Evolutionary conservation across 2,888 invertebrate species (phyloP), one percentile per base, ranked within the genome.

Genomic region (Leptura quadrifasciata): DNA sequence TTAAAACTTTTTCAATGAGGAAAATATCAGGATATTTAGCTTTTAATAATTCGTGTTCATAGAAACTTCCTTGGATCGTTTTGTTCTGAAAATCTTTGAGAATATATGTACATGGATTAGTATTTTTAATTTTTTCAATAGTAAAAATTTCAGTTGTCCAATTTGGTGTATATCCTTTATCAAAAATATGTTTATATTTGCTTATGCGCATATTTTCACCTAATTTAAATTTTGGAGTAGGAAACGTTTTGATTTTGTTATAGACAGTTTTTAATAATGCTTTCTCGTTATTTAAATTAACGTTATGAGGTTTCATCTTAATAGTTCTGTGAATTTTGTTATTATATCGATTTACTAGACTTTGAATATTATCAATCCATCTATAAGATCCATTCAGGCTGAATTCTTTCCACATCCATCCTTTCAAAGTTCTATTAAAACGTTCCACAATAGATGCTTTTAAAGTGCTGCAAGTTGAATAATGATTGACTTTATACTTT

Each of bases 171-270:
- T 67, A 76, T 8, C 68, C 52, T 60, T 65, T 75, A 54, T 72
- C 67, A 67, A 72, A 75, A 12, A 72, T 9, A 75, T 75, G 69
- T 69, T 85, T 85, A 20, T 79, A 74, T 75, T 86, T 87, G 65
- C 81, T 82, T 15, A 88, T 82, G 9, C 87, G 76, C 0, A 87
- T 87, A 61, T 80, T 24, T 39, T 75, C 75, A 6, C 75, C 73
- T 24, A 72, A 27, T 72, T 75, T 78, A 72, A 83, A 77, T 78
- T 81, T 69, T 15, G 57, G 6, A 17, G 54, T 47, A 35, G 35
- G 58, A n/a, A 75, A 76, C 83, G 31, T 54, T 72, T 77, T 77
- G 18, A 77, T 52, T 47, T 72, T 64, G 21, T 55, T 77, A 55
- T 63, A 75, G 15, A 63, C 68, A 8, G 64, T 79, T 31, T 67